These are phyloP conservation scores for Eurois occulta DNA, from an alignment of 2,888 invertebrate species.

Conservation along the genomic window DNA sequence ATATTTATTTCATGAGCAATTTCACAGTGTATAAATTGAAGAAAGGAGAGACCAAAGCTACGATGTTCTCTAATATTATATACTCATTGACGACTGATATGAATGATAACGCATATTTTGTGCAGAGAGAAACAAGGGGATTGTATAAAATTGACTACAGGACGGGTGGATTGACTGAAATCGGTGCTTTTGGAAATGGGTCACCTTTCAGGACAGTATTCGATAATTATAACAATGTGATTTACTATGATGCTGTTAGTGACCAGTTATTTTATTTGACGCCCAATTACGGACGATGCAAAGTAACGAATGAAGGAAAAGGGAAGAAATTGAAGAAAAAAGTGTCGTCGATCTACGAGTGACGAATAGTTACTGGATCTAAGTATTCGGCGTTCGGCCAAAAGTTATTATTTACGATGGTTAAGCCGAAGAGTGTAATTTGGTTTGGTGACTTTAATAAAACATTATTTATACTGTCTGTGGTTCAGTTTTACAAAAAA, in stretches of 20 bases:
- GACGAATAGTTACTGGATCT: slow-evolving; percentile 14
- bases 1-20: slow-evolving; percentile 81
- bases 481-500: slow-evolving; percentile 7
- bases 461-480: slow-evolving; percentile 31
- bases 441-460: neutral
- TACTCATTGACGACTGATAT: slow-evolving; percentile 79
- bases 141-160: slow-evolving; percentile 78
- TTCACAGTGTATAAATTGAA: slow-evolving; percentile 75
- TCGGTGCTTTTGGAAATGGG: slow-evolving; percentile 78
- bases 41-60: slow-evolving; percentile 73
- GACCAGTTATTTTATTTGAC: slow-evolving; percentile 78
- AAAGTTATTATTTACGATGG: slow-evolving; percentile 15
- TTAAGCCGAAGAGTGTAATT: slow-evolving; percentile 13
- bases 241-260: slow-evolving; percentile 77
- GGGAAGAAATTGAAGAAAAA: slow-evolving; percentile 65
- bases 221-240: slow-evolving; percentile 80
- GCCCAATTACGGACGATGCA: slow-evolving; percentile 78
- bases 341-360: slow-evolving; percentile 47
- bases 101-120: slow-evolving; percentile 76
- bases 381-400: slow-evolving; percentile 40
- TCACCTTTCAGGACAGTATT: slow-evolving; percentile 76
- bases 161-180: slow-evolving; percentile 70
- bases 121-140: slow-evolving; percentile 76
- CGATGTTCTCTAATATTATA: slow-evolving; percentile 74
- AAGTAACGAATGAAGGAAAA: slow-evolving; percentile 69